These are phyloP conservation scores for Drosophila nr. fundita DNA, from an alignment of 2,888 invertebrate genomes.

Conservation along the genomic window DNA sequence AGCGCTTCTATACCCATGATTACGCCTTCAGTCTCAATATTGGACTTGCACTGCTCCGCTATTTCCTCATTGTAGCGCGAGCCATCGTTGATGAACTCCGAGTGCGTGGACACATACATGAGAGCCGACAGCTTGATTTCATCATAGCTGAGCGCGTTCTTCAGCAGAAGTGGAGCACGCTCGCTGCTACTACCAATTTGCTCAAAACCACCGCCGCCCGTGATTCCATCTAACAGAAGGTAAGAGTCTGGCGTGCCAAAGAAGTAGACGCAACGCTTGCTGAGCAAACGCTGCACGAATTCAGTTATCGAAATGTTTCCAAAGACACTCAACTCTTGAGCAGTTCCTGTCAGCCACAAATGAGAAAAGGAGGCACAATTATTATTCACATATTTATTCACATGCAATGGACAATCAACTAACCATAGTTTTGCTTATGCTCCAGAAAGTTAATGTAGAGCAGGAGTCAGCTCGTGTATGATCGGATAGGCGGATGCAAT, in stretches of 20 bases:
- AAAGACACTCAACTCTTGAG: slow-evolving; percentile 83
- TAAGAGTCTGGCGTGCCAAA: slow-evolving; percentile 83
- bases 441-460: slow-evolving; percentile 88
- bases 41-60: slow-evolving; percentile 80
- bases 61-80: slow-evolving; percentile 86
- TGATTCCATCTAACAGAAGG: slow-evolving; percentile 83
- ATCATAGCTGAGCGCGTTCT: slow-evolving; percentile 87
- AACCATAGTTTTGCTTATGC: slow-evolving; percentile 86
- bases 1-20: slow-evolving; percentile 84
- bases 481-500: slow-evolving; percentile 88
- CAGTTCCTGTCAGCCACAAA: slow-evolving; percentile 65
- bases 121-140: slow-evolving; percentile 87
- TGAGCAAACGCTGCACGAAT: slow-evolving; percentile 86
- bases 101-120: slow-evolving; percentile 86
- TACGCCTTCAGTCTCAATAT: slow-evolving; percentile 86
- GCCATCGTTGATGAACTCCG: slow-evolving; percentile 87
- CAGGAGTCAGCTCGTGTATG: slow-evolving; percentile 88
- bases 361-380: neutral
- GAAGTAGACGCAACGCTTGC: slow-evolving; percentile 86
- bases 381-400: neutral
- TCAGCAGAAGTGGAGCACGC: slow-evolving; percentile 84
- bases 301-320: slow-evolving; percentile 84
- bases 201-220: slow-evolving; percentile 86
- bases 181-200: slow-evolving; percentile 85
- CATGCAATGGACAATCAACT: slow-evolving; percentile 11